These are phyloP conservation scores for Eupsittula cactorum DNA, from an alignment of 2,113 vertebrate species.

Conservation along the genomic window DNA sequence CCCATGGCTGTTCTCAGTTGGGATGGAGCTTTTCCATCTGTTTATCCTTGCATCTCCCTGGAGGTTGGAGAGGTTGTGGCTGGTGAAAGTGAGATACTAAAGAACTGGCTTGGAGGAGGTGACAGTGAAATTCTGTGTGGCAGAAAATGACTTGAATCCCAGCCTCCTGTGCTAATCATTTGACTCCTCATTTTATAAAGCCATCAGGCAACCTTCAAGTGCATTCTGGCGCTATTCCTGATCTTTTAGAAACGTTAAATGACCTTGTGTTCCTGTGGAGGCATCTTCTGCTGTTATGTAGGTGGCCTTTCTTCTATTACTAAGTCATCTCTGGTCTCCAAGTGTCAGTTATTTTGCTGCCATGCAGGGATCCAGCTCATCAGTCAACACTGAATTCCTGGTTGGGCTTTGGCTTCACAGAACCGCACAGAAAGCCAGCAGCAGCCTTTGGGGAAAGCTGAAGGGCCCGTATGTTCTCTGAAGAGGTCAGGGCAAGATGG, in stretches of 20 bases:
- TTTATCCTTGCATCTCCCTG: not conserved
- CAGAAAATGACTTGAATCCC: not conserved
- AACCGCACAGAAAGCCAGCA: not conserved
- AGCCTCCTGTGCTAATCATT: not conserved
- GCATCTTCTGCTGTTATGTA: not conserved
- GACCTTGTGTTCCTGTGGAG: not conserved
- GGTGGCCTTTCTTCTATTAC: not conserved
- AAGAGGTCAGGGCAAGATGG: not conserved
- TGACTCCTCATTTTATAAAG: not conserved
- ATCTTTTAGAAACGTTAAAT: not conserved
- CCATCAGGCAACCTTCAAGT: not conserved
- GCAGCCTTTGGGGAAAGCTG: not conserved
- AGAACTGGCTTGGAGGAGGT: not conserved
- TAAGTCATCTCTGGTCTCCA: not conserved
- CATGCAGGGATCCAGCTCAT: not conserved
- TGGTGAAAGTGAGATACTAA: not conserved
- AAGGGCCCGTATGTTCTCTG: not conserved
- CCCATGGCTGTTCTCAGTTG: fast-evolving
- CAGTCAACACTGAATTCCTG: not conserved
- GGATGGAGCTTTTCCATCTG: not conserved
- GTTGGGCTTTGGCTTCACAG: not conserved
- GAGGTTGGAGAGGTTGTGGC: not conserved
- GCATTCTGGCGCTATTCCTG: not conserved
- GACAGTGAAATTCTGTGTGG: not conserved
- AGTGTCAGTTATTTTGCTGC: not conserved